phyloP scores from a whole-genome alignment of 2,113 vertebrate species.

The Salvator merianae region DNA sequence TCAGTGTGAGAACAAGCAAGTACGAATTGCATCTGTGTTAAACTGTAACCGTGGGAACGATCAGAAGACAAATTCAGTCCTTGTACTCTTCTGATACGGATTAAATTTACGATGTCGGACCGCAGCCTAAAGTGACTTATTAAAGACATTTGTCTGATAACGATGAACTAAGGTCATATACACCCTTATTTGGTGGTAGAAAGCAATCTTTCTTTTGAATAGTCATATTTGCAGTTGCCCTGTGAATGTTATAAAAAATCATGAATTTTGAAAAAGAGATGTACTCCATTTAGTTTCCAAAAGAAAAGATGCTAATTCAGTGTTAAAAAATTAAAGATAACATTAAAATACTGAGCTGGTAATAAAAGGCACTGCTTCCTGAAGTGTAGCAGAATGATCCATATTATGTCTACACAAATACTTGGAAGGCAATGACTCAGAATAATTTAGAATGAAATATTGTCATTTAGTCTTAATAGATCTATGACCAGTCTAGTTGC shows the following conservation, averaged over 20 bases:
- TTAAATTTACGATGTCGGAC: too few relatives aligned
- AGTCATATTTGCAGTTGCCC: too few relatives aligned
- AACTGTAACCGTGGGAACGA: too few relatives aligned
- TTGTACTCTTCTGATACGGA: too few relatives aligned
- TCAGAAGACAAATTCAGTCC: too few relatives aligned
- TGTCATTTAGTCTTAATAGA: background rate
- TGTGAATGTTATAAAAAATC: constrained; percentile 7
- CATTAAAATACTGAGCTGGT: background rate
- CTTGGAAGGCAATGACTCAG: constrained; percentile 2
- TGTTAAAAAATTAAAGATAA: background rate
- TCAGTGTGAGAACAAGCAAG: too few relatives aligned
- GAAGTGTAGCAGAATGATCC: background rate
- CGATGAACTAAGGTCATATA: too few relatives aligned
- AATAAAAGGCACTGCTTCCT: background rate
- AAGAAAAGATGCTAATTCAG: constrained; percentile 14
- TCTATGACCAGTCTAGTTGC: background rate
- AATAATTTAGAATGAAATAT: background rate
- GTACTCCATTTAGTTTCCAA: background rate
- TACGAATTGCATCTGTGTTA: too few relatives aligned
- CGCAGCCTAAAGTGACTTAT: constrained; percentile 30
- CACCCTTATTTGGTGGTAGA: too few relatives aligned
- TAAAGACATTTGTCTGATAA: constrained; percentile 16
- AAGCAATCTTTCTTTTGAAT: too few relatives aligned
- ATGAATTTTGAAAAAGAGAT: constrained; percentile 13
- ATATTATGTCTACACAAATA: constrained; percentile 22